Base-by-base conservation (phyloP, 2,888 invertebrate genomes). In the Hirtodrosophila alboralis region DNA sequence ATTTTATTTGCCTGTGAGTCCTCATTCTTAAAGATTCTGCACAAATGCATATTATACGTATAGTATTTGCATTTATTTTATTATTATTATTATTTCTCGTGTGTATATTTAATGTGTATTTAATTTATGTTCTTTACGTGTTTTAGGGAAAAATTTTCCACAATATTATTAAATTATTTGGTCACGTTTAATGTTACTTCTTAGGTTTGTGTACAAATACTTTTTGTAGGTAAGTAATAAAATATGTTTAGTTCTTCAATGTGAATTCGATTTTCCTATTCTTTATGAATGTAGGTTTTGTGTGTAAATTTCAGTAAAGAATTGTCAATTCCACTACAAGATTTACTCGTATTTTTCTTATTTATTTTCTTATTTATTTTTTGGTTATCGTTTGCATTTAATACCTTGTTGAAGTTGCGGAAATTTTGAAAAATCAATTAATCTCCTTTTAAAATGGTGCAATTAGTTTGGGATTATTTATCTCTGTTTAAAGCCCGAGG, bases 131-230 rank as follows among this genome's bases (percentile, higher is more conserved):
- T 44, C 9, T 51, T 60, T 37, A 40, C 54, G 56, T 74, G 44
- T 52, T 34, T 54, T 23, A 7, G 23, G 59, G 79, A 75, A 74
- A 75, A 85, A 64, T 54, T 23, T 63, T 66, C 70, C 86, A 44
- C 65, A 84, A 61, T 86, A 71, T 86, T 84, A 84, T 86, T 84
- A 84, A 84, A 75, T 86, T 83, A 83, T 86, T 83, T 83, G 81
- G 81, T 83, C 81, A 83, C 87, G 83, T 83, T 86, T 67, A 80
- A 73, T 64, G 44, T 81, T 84, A 75, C 65, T 69, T 76, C 60
- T 62, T 86, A 80, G 67, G 60, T 65, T 68, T 64, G 84, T 80
- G 80, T 81, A 78, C 72, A 86, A 86, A 81, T 83, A 75, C 85
- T 75, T 75, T 41, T 76, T 80, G 75, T 83, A 79, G 87, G 81